A percentile compares a stretch with the other conserved stretches of the same genome.
phyloP scores from a whole-genome alignment of 2,113 vertebrate species.

The Hydrolagus affinis region DNA sequence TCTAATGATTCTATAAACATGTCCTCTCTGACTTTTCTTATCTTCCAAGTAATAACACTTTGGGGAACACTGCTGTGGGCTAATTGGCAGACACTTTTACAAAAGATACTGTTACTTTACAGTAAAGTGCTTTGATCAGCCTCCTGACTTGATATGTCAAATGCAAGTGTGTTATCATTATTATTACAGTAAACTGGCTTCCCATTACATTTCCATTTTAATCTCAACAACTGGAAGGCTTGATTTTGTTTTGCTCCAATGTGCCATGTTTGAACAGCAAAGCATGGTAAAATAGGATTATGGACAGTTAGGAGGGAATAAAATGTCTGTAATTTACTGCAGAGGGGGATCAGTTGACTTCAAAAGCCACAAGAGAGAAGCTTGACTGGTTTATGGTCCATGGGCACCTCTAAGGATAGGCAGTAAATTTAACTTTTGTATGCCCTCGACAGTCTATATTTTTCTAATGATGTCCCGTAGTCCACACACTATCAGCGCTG shows the following conservation, averaged over 20 bases:
- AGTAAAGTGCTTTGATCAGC: too few relatives aligned
- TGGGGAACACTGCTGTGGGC: too few relatives aligned
- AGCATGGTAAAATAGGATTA: not conserved
- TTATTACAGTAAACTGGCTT: not conserved
- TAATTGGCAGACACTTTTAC: too few relatives aligned
- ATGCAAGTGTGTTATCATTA: too few relatives aligned
- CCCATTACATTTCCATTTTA: not conserved
- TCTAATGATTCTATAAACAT: too few relatives aligned
- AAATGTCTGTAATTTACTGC: slow-evolving; percentile 7
- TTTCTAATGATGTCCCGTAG: not conserved
- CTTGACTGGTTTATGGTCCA: not conserved
- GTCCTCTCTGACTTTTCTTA: too few relatives aligned
- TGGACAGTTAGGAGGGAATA: not conserved
- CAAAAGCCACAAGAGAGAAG: slow-evolving; percentile 5
- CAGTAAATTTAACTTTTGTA: not conserved
- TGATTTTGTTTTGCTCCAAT: slow-evolving; percentile 11
- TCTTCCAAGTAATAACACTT: too few relatives aligned
- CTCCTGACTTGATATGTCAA: too few relatives aligned
- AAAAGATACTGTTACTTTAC: too few relatives aligned
- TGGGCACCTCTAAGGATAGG: not conserved
- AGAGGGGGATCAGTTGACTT: not conserved
- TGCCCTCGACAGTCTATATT: slow-evolving; percentile 4
- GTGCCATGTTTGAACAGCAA: not conserved
- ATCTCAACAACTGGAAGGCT: not conserved
- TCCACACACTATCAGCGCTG: not conserved